Percentiles rank a stretch among this genome's conserved stretches.
Conservation (phyloP, 2,797 vertebrate species). For the Peromyscus melanophrys region DNA sequence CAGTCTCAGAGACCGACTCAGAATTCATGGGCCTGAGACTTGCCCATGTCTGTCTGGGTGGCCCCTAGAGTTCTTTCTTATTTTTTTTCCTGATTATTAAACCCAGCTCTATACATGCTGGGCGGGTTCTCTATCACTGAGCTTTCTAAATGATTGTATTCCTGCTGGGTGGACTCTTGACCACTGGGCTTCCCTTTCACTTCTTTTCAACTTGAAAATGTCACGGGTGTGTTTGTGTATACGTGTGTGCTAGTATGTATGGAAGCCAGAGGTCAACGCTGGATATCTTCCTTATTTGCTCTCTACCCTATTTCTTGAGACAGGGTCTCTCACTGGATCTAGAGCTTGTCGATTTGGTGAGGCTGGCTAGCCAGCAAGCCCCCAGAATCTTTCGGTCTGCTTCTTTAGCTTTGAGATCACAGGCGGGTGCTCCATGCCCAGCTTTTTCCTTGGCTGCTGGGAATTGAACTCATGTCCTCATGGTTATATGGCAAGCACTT, state of each 20-base stretch:
- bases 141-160: too few relatives aligned
- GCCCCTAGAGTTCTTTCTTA: background rate
- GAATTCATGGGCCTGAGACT: background rate
- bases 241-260: background rate
- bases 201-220: background rate
- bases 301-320: background rate
- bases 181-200: background rate
- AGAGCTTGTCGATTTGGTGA: too few relatives aligned
- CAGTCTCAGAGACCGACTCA: background rate
- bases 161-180: background rate
- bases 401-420: background rate
- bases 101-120: background rate
- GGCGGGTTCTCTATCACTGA: background rate
- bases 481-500: background rate
- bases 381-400: background rate
- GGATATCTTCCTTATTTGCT: background rate
- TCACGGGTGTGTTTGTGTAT: background rate
- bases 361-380: background rate
- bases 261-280: background rate
- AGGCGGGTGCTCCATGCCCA: background rate
- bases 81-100: background rate
- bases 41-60: background rate
- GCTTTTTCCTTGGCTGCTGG: too few relatives aligned
- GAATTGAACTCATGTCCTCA: background rate
- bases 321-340: background rate